phyloP scores from a whole-genome alignment of 2,113 vertebrate genomes.

The Oncorhynchus mykiss region DNA sequence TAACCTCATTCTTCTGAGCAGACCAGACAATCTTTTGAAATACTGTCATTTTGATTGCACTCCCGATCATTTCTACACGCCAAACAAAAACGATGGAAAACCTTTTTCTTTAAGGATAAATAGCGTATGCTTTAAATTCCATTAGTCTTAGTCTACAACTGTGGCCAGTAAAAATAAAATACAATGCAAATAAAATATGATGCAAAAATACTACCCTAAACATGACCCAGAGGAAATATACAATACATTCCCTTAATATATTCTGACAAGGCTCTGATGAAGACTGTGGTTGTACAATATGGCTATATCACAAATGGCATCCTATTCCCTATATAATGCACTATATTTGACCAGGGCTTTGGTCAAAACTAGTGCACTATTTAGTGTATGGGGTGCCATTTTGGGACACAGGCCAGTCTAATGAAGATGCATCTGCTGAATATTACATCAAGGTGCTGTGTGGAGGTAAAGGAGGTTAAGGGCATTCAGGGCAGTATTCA shows the following conservation, averaged over 20 bases:
- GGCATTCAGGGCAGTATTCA: constrained; percentile 16
- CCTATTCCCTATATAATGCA: neutral
- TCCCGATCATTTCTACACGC: constrained; percentile 7
- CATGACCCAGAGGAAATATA: neutral
- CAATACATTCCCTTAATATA: neutral
- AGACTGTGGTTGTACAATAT: neutral
- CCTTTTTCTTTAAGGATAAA: neutral
- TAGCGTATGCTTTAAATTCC: neutral
- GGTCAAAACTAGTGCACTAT: no score
- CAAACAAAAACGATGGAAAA: neutral
- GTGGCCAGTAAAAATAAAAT: neutral
- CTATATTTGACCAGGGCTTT: no score
- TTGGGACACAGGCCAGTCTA: neutral
- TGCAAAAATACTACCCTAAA: neutral
- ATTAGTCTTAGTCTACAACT: neutral
- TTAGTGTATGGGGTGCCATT: no score
- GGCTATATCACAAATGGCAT: no score
- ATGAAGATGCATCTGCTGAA: constrained; percentile 28
- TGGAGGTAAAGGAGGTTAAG: constrained; percentile 16
- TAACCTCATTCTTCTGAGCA: neutral
- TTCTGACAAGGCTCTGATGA: neutral
- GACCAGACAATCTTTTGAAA: neutral
- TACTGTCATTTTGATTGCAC: constrained; percentile 18
- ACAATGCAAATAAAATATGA: neutral
- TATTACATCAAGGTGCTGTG: constrained; percentile 23